Conservation (phyloP, 2,888 invertebrate genomes). For the Catocala sponsa region DNA sequence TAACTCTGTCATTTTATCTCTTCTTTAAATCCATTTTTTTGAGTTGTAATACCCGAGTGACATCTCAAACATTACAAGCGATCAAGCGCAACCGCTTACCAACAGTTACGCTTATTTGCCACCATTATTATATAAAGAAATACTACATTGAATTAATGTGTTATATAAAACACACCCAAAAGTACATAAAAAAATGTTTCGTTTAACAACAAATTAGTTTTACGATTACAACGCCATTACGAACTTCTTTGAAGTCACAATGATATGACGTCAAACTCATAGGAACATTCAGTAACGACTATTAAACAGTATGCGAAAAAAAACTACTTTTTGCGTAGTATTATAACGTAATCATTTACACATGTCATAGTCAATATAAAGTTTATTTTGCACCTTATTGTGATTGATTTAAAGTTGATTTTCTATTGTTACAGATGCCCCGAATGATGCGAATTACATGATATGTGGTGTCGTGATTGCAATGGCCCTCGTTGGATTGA, state of each 20-base stretch:
- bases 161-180: not conserved
- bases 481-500: slow-evolving; percentile 93
- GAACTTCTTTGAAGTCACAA: slow-evolving; percentile 16
- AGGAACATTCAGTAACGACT: slow-evolving; percentile 22
- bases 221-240: slow-evolving; percentile 34
- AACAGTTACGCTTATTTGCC: no score
- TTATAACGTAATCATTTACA: slow-evolving; percentile 29
- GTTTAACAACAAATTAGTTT: slow-evolving; percentile 11
- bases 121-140: no score
- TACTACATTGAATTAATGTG: not conserved
- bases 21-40: no score
- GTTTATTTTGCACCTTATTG: slow-evolving; percentile 2
- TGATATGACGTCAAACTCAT: slow-evolving; percentile 29
- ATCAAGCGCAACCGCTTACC: no score
- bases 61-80: no score
- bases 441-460: slow-evolving; percentile 94
- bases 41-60: no score
- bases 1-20: no score
- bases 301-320: slow-evolving; percentile 26
- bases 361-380: not conserved
- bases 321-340: slow-evolving; percentile 33
- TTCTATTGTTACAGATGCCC: slow-evolving; percentile 92
- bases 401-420: slow-evolving; percentile 34
- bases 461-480: slow-evolving; percentile 95
- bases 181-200: not conserved